Evolutionary conservation across 1,140 invertebrate genomes (phyloP), one percentile per base, ranked within the genome.

Genomic region (Bombus terrestris): DNA sequence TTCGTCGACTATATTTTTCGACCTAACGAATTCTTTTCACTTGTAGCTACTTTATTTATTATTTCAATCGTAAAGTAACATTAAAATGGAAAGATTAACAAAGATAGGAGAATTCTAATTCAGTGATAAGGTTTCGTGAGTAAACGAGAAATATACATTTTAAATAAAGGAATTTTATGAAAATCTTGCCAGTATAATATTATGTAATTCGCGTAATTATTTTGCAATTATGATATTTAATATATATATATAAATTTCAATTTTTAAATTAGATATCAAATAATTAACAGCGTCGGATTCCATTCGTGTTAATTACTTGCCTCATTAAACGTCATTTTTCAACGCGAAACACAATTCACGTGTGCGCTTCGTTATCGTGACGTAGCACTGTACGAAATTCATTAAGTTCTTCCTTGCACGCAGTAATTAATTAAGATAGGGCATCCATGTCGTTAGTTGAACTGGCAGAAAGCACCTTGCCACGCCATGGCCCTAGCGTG

Each of bases 351-450:
- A 32, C 68, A 80, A 85, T 79, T 18, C 68, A 37, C 47, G 77
- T 64, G 32, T 22, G 25, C 68, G 39, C 37, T 85, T 80, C 83
- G 68, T 80, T 85, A 85, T 25, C 57, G 77, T 85, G 68, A 72
- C 64, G 22, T 15, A 39, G 47, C 74, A 83, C 68, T 85, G 83
- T 72, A 80, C 53, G 41, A 85, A 85, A 80, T 85, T 85, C 83
- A 85, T 85, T 85, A 85, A 72, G 57, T 53, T 79, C 68, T 85
- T 85, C 57, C 53, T 18, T 13, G 32, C 53, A 80, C 83, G 83
- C 77, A 39, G 83, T 85, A 85, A 85, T 85, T 85, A 85, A 85
- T 85, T 85, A 80, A 85, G 83, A 85, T 79, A 85, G 68, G 32
- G 53, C 64, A 62, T 64, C 39, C 57, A 57, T 64, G 43, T 57